A percentile compares a stretch with the other conserved stretches of the same genome.
phyloP scores from a whole-genome alignment of 2,888 invertebrate species.

The Agapetus fuscipes region DNA sequence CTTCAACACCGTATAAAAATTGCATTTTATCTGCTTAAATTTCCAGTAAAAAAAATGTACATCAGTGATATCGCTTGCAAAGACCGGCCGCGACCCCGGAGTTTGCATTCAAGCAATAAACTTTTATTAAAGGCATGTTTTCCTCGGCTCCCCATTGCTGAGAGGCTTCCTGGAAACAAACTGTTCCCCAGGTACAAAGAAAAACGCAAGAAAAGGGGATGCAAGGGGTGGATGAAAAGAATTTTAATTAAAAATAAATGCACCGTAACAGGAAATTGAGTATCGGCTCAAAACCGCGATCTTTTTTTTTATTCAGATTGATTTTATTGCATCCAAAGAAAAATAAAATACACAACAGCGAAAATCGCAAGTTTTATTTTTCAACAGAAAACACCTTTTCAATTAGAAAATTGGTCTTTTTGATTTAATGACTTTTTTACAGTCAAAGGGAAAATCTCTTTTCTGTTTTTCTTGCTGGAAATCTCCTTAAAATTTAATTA shows the following conservation, averaged over 20 bases:
- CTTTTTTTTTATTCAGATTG: slow-evolving; percentile 1
- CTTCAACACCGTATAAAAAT: too few relatives aligned
- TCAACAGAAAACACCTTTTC: background rate
- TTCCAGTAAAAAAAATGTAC: too few relatives aligned
- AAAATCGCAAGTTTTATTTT: background rate
- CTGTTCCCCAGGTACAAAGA: background rate
- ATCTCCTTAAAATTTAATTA: too few relatives aligned
- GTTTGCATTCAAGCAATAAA: background rate
- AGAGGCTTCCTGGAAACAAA: background rate
- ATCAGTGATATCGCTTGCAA: too few relatives aligned
- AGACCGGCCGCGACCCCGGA: too few relatives aligned
- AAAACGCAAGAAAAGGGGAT: background rate
- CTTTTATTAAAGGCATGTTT: background rate
- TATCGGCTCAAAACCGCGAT: background rate
- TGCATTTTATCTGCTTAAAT: too few relatives aligned
- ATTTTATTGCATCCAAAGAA: background rate
- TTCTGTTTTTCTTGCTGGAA: too few relatives aligned
- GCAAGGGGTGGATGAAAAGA: background rate
- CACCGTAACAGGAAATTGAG: slow-evolving; percentile 11
- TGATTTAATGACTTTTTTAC: background rate
- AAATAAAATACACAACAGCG: background rate
- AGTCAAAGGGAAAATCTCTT: too few relatives aligned
- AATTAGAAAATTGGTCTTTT: background rate
- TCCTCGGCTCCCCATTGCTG: background rate
- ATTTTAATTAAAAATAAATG: slow-evolving; percentile 21